These are phyloP conservation scores for Hyposoter didymator DNA, from an alignment of 2,888 invertebrate species.

Conservation along the genomic window DNA sequence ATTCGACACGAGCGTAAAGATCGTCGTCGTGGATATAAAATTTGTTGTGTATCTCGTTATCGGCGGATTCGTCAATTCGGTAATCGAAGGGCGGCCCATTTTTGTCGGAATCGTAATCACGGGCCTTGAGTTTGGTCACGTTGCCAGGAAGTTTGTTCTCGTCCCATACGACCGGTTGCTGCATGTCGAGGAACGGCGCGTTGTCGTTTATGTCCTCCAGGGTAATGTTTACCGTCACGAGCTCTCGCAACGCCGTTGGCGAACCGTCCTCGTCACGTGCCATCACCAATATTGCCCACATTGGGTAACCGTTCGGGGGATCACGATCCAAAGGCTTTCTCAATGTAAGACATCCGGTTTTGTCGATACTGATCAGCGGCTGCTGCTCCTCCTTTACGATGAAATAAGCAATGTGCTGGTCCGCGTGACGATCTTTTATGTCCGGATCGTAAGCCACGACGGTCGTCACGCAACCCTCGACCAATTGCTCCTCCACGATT, in stretches of 20 bases:
- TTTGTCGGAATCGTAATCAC: slow-evolving; percentile 92
- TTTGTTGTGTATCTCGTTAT: slow-evolving; percentile 89
- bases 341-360: slow-evolving; percentile 90
- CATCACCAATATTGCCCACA: slow-evolving; percentile 87
- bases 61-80: slow-evolving; percentile 87
- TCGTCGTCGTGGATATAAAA: slow-evolving; percentile 90
- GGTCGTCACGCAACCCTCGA: slow-evolving; percentile 85
- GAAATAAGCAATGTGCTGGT: slow-evolving; percentile 92
- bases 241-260: slow-evolving; percentile 87
- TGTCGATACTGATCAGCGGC: slow-evolving; percentile 89
- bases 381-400: slow-evolving; percentile 90
- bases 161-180: slow-evolving; percentile 93
- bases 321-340: slow-evolving; percentile 94
- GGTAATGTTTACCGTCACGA: slow-evolving; percentile 88
- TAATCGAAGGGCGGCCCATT: slow-evolving; percentile 95
- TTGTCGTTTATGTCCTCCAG: slow-evolving; percentile 96
- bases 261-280: slow-evolving; percentile 91
- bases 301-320: slow-evolving; percentile 92
- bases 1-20: slow-evolving; percentile 90
- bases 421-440: slow-evolving; percentile 90
- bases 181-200: slow-evolving; percentile 93
- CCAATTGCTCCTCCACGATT: slow-evolving; percentile 90
- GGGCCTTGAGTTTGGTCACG: slow-evolving; percentile 89
- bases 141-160: slow-evolving; percentile 91
- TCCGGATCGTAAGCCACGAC: slow-evolving; percentile 94